Evolutionary conservation across 2,113 vertebrate species (phyloP).

Genomic region (Lagopus muta): DNA sequence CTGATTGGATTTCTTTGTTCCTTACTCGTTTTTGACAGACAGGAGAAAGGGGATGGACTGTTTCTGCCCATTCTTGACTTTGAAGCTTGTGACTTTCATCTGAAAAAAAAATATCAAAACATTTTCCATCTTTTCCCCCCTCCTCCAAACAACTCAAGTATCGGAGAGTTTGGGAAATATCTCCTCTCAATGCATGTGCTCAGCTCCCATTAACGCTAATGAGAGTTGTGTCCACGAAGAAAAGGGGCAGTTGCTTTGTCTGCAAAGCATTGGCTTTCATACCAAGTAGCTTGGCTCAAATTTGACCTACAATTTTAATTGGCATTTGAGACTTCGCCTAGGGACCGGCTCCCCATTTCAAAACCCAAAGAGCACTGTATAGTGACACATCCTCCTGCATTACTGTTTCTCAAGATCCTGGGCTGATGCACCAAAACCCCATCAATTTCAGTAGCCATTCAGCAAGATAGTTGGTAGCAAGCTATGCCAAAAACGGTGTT

Average conservation of each 20-base stretch:
- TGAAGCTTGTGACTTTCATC: neutral
- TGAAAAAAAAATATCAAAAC: neutral
- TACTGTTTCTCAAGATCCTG: neutral
- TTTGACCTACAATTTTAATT: conserved; percentile 64
- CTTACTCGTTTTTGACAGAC: neutral
- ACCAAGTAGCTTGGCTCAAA: conserved; percentile 41
- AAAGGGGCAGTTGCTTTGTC: conserved; percentile 43
- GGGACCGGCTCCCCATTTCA: neutral
- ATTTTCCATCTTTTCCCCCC: neutral
- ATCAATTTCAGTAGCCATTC: neutral
- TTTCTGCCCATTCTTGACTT: conserved; percentile 3
- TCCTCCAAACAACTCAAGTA: neutral
- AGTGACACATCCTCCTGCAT: neutral
- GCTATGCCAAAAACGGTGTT: neutral
- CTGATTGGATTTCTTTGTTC: conserved; percentile 25
- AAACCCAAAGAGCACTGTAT: neutral
- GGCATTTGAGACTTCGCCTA: neutral
- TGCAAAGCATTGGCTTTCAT: conserved; percentile 20
- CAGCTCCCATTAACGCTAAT: conserved; percentile 45
- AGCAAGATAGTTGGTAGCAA: neutral
- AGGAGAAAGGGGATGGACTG: neutral
- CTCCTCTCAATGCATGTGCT: conserved; percentile 11
- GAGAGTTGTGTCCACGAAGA: conserved; percentile 6
- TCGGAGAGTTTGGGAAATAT: conserved; percentile 20
- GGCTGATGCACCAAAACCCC: neutral